phyloP scores from a whole-genome alignment of 2,888 invertebrate species.

The Antitype chi region DNA sequence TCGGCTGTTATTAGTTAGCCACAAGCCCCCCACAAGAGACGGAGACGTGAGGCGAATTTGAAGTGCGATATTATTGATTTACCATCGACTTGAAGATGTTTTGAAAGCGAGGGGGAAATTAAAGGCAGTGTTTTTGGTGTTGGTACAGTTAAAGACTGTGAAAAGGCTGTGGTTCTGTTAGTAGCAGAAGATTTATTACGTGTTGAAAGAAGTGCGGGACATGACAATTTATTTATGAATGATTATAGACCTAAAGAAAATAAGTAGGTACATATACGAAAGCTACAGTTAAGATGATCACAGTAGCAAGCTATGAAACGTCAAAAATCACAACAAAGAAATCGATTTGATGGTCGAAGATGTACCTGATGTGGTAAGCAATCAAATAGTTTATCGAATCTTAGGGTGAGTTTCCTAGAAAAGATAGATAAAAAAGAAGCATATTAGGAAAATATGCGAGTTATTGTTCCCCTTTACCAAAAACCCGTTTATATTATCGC shows the following conservation, averaged over 20 bases:
- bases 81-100: background rate
- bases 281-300: background rate
- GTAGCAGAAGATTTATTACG: background rate
- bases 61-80: background rate
- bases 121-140: background rate
- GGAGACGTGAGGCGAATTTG: no score
- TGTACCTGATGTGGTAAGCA: background rate
- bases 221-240: background rate
- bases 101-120: background rate
- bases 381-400: background rate
- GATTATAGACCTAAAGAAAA: background rate
- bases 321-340: background rate
- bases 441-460: background rate
- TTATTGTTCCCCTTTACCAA: slow-evolving; percentile 18
- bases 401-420: background rate
- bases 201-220: background rate
- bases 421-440: slow-evolving; percentile 5
- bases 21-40: no score
- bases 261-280: background rate
- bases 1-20: no score
- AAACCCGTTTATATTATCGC: slow-evolving; percentile 46
- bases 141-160: background rate
- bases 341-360: background rate
- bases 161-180: background rate
- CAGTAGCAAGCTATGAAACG: background rate